These are phyloP conservation scores for Drosophila cognata DNA, from an alignment of 2,888 invertebrate species.

Conservation along the genomic window DNA sequence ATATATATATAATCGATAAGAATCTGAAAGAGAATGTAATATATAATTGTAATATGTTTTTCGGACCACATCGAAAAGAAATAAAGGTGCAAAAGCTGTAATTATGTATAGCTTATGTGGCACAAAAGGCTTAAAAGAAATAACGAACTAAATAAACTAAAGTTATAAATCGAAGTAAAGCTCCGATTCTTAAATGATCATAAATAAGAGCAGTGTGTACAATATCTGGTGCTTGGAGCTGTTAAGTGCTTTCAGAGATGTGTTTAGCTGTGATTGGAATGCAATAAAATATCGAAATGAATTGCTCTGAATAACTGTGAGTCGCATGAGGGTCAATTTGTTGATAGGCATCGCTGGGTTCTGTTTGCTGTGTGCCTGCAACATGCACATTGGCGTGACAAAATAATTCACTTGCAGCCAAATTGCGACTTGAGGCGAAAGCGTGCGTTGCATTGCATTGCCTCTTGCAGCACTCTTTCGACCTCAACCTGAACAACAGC, in stretches of 20 bases:
- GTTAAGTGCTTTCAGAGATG: slow-evolving; percentile 31
- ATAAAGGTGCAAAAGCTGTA: background rate
- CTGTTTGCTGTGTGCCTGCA: slow-evolving; percentile 40
- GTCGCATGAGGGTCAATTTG: slow-evolving; percentile 64
- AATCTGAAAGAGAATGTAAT: background rate
- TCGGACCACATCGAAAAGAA: background rate
- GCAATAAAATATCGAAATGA: slow-evolving; percentile 45
- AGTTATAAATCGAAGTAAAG: background rate
- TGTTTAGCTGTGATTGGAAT: slow-evolving; percentile 15
- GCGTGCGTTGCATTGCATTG: slow-evolving; percentile 25
- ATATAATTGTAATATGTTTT: too few species aligned
- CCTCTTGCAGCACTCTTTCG: background rate
- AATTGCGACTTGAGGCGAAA: slow-evolving; percentile 31
- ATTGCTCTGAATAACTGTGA: slow-evolving; percentile 43
- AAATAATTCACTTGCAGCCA: slow-evolving; percentile 45
- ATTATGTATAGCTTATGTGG: background rate
- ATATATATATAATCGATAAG: background rate
- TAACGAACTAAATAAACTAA: background rate
- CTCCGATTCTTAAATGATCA: background rate
- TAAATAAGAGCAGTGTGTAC: background rate
- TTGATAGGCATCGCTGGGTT: slow-evolving; percentile 55
- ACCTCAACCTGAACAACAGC: slow-evolving; percentile 12
- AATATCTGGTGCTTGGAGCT: slow-evolving; percentile 3
- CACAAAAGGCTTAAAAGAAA: background rate
- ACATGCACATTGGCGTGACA: slow-evolving; percentile 70